Percentiles rank a stretch among this genome's conserved stretches.
phyloP scores from a whole-genome alignment of 2,888 invertebrate genomes.

The Resseliella maxima region DNA sequence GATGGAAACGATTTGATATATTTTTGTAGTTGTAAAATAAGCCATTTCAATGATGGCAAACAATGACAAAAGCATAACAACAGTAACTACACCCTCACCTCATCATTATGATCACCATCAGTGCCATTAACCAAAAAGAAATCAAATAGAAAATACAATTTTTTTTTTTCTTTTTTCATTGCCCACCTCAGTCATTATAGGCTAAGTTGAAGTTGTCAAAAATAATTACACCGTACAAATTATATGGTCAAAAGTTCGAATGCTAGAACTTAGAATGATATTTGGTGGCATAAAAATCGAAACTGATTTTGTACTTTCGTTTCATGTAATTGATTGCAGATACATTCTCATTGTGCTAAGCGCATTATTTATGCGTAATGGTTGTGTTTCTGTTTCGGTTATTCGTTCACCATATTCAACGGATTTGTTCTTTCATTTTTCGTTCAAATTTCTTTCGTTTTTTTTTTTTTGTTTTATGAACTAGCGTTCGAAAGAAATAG shows the following conservation, averaged over 20 bases:
- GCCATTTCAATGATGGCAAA: no score
- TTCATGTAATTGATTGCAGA: neutral
- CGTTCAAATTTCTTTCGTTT: neutral
- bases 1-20: neutral
- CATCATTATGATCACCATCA: no score
- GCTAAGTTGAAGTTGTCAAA: neutral
- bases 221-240: conserved; percentile 39
- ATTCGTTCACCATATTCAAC: neutral
- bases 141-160: neutral
- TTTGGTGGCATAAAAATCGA: conserved; percentile 11
- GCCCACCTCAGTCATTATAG: neutral
- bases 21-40: no score
- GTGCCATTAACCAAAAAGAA: no score
- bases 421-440: neutral
- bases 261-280: neutral
- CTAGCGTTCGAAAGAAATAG: no score
- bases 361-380: neutral
- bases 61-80: neutral
- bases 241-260: conserved; percentile 20
- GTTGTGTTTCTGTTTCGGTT: neutral
- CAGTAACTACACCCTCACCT: no score
- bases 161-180: neutral
- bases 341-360: neutral
- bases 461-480: no score
- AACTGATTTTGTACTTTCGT: neutral